These are phyloP conservation scores for Thermophis baileyi DNA, from an alignment of 2,113 vertebrate species.

Conservation along the genomic window DNA sequence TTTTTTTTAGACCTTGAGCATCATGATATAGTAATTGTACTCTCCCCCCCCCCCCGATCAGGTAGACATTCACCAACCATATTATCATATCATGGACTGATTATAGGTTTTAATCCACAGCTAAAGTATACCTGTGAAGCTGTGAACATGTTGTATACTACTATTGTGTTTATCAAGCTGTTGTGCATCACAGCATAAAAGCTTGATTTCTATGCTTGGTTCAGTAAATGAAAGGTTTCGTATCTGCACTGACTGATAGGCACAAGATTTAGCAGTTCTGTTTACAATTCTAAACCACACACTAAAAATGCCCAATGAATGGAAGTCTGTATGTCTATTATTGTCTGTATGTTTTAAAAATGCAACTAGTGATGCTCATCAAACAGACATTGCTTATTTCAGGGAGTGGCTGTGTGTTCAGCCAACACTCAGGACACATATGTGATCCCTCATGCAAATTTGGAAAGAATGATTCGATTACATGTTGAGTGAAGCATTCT, in stretches of 20 bases:
- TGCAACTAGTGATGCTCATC: background rate
- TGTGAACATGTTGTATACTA: background rate
- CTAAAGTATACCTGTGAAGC: background rate
- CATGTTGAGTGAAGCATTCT: background rate
- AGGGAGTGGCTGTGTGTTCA: too few relatives aligned
- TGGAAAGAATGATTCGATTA: background rate
- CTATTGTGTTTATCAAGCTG: background rate
- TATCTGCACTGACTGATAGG: background rate
- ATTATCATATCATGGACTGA: background rate
- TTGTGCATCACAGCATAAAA: background rate
- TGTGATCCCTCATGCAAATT: background rate
- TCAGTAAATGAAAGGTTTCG: background rate
- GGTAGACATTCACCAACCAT: background rate
- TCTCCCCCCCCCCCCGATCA: background rate
- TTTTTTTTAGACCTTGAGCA: too few relatives aligned
- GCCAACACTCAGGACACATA: background rate
- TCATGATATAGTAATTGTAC: background rate
- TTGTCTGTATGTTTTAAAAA: background rate
- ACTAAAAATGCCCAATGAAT: background rate
- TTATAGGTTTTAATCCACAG: background rate
- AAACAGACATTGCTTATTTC: background rate
- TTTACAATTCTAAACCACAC: background rate
- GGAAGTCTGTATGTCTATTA: background rate
- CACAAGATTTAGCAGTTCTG: background rate
- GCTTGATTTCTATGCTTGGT: background rate